Evolutionary conservation across 2,888 invertebrate genomes (phyloP), one percentile per base, ranked within the genome.

Genomic region (Phlogophora meticulosa): DNA sequence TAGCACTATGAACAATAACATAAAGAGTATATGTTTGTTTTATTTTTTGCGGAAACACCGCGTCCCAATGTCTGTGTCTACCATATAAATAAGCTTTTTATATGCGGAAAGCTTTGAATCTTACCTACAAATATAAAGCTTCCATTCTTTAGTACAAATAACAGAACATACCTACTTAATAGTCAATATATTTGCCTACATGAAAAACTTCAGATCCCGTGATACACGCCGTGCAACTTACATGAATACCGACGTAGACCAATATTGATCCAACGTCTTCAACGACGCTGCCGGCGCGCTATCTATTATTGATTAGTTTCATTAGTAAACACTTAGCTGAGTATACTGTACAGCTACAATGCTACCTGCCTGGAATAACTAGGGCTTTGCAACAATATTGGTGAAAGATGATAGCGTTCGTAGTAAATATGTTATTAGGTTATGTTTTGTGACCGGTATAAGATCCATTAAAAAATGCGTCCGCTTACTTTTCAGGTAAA

Each of bases 181-280:
- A 42, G 17, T 1, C 52, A 49, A 48, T 53, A 17, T 20, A 62
- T 36, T 36, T 49, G 11, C 32, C 17, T 43, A 40, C 28, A 22
- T 55, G n/a, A 45, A 66, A 66, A 63, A 62, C 60, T 68, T 36
- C 28, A 36, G 55, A 24, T 43, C 38, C 55, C 55, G 52, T 65
- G 69, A 66, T 52, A 75, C 43, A 42, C 45, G 48, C 22, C 64
- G 42, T 79, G 67, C 74, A 72, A 66, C 51, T 72, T 78, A 72
- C 65, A 58, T 71, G 63, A 74, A 71, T 65, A 58, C 49, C 20
- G 59, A 58, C 55, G 74, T 85, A 73, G 80, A 82, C 73, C 80
- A 84, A 87, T 90, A 90, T 90, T 89, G 90, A 90, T 90, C 89
- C 82, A 85, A 82, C 83, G 86, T 88, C 86, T 88, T 87, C n/a